These are phyloP conservation scores for Drosophila biarmipes DNA, from an alignment of 1,140 invertebrate genomes.

Conservation along the genomic window DNA sequence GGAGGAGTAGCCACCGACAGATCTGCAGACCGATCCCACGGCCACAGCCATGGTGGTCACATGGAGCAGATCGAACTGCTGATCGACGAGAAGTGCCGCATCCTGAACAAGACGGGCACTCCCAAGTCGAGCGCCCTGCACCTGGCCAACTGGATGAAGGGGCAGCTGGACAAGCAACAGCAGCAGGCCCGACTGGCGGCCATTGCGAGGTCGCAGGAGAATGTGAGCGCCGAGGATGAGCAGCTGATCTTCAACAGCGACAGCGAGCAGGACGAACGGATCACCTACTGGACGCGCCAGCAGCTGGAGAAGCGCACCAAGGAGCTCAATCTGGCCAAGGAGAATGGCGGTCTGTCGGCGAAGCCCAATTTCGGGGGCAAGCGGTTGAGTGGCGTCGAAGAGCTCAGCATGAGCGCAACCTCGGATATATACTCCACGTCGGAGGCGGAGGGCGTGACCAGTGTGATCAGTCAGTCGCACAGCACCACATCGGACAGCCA, in stretches of 20 bases:
- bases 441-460: conserved; percentile 84
- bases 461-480: conserved; percentile 88
- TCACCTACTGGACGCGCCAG: conserved; percentile 90
- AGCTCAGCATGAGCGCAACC: conserved; percentile 80
- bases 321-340: conserved; percentile 86
- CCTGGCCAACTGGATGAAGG: conserved; percentile 89
- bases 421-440: conserved; percentile 84
- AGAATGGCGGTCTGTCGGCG: conserved; percentile 80
- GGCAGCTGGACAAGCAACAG: conserved; percentile 85
- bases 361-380: conserved; percentile 80
- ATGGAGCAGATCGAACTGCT: conserved; percentile 86
- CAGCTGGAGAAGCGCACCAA: conserved; percentile 88
- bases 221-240: conserved; percentile 73
- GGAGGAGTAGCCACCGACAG: conserved; percentile 1
- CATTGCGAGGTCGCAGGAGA: conserved; percentile 68
- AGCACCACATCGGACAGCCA: conserved; percentile 90
- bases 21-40: conserved; percentile 11
- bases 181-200: conserved; percentile 79
- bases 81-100: conserved; percentile 87
- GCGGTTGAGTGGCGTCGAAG: conserved; percentile 75
- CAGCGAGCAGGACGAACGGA: conserved; percentile 85
- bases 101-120: conserved; percentile 86
- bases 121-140: conserved; percentile 87
- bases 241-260: conserved; percentile 80
- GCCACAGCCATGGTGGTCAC: conserved; percentile 46